Conservation (phyloP, 2,888 invertebrate species). For the Acholoe squamosa region DNA sequence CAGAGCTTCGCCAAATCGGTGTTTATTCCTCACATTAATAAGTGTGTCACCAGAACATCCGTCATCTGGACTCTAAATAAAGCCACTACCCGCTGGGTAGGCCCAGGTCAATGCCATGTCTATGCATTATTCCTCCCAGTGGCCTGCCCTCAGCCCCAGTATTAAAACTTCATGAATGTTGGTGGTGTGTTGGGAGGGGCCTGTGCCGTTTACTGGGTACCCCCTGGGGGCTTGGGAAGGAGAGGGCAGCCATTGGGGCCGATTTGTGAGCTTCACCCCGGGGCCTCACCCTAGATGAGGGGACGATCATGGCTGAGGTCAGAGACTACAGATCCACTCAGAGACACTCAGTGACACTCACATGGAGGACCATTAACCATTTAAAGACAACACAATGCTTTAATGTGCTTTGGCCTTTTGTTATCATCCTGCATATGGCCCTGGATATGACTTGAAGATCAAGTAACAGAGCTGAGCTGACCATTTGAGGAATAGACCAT, state of each 20-base stretch:
- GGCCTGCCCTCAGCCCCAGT: not conserved
- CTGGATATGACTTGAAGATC: too few relatives aligned
- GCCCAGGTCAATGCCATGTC: not conserved
- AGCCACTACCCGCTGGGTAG: not conserved
- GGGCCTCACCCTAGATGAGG: not conserved
- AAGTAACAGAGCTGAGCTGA: too few relatives aligned
- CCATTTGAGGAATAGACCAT: too few relatives aligned
- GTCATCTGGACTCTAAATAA: not conserved
- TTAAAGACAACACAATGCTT: too few relatives aligned
- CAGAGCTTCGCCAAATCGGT: not conserved
- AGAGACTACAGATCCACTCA: too few relatives aligned
- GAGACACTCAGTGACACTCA: too few relatives aligned
- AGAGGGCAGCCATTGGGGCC: not conserved
- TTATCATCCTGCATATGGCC: too few relatives aligned
- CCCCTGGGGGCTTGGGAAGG: not conserved
- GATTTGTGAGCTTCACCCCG: not conserved
- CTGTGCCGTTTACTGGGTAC: not conserved
- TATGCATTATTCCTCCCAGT: not conserved
- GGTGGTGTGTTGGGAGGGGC: not conserved
- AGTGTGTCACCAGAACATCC: not conserved
- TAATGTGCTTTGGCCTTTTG: too few relatives aligned
- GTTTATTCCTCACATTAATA: not conserved
- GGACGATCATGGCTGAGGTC: too few relatives aligned
- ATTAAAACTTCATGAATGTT: slow-evolving; percentile 26
- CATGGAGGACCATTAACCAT: too few relatives aligned